Conservation (phyloP, 2,797 vertebrate genomes). For the Champsocephalus esox region DNA sequence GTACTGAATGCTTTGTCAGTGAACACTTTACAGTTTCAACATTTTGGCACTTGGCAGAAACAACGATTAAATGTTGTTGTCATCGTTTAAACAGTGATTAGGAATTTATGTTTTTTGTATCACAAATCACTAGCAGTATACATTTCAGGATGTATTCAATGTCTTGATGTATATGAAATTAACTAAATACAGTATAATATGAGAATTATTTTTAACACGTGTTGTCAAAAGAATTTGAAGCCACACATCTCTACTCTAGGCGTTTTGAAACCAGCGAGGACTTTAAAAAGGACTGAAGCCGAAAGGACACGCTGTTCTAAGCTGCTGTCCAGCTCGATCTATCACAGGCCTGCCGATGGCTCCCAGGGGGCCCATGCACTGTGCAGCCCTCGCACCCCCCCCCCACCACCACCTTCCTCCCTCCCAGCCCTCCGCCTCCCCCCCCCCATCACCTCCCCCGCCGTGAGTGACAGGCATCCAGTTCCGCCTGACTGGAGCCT, state of each 20-base stretch:
- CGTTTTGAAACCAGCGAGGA: constrained; percentile 45
- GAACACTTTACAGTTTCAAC: not conserved
- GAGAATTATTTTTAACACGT: not conserved
- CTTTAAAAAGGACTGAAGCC: constrained; percentile 54
- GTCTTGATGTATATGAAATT: not conserved
- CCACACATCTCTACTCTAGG: not conserved
- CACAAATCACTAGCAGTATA: too few species aligned
- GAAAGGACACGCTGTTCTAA: constrained; percentile 65
- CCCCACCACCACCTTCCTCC: constrained; percentile 11
- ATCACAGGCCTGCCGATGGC: constrained; percentile 67
- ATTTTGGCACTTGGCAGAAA: not conserved
- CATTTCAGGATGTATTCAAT: too few species aligned
- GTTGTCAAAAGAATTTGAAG: constrained; percentile 36
- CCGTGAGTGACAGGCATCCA: constrained; percentile 84
- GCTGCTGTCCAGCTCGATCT: constrained; percentile 72
- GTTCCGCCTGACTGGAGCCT: constrained; percentile 79
- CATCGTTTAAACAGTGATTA: too few species aligned
- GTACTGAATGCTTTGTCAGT: not conserved
- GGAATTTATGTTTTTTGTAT: too few species aligned
- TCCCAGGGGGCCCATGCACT: constrained; percentile 64
- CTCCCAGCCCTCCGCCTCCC: not conserved
- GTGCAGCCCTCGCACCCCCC: constrained; percentile 35
- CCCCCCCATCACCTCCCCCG: constrained; percentile 46
- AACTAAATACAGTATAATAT: not conserved
- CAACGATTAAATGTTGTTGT: too few species aligned